These are phyloP conservation scores for Catonia carolina DNA, from an alignment of 2,888 invertebrate genomes.

Conservation along the genomic window DNA sequence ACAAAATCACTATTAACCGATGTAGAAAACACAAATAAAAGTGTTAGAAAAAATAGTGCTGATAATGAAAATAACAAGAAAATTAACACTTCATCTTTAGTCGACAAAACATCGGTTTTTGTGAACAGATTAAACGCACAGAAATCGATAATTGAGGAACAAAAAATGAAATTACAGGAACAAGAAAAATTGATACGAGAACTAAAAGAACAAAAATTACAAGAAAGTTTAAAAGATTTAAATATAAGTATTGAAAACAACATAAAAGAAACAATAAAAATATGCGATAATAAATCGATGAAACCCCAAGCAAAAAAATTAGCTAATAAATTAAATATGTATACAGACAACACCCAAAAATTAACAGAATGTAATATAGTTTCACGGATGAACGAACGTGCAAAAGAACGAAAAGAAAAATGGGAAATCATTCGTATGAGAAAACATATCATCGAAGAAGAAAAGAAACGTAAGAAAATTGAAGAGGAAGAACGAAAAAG, in stretches of 20 bases:
- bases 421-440: slow-evolving; percentile 2
- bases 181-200: slow-evolving; percentile 11
- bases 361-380: slow-evolving; percentile 6
- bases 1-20: background rate
- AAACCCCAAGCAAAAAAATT: slow-evolving; percentile 5
- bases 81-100: too few species aligned
- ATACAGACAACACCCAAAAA: background rate
- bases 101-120: background rate
- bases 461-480: background rate
- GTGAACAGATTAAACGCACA: slow-evolving; percentile 9
- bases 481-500: background rate
- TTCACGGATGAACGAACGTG: slow-evolving; percentile 8
- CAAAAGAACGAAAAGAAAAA: slow-evolving; percentile 2
- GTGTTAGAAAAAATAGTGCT: background rate
- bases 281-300: background rate
- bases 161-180: background rate
- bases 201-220: slow-evolving; percentile 3
- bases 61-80: too few species aligned
- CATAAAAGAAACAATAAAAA: slow-evolving; percentile 2
- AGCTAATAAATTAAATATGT: background rate
- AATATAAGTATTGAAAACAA: background rate
- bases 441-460: slow-evolving; percentile 7
- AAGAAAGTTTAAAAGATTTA: slow-evolving; percentile 7
- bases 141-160: slow-evolving; percentile 9
- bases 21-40: background rate